Percentiles rank a stretch among this genome's conserved stretches.
These are phyloP conservation scores for Eueremaeus valkanovi DNA, from an alignment of 2,888 invertebrate species.

Conservation along the genomic window DNA sequence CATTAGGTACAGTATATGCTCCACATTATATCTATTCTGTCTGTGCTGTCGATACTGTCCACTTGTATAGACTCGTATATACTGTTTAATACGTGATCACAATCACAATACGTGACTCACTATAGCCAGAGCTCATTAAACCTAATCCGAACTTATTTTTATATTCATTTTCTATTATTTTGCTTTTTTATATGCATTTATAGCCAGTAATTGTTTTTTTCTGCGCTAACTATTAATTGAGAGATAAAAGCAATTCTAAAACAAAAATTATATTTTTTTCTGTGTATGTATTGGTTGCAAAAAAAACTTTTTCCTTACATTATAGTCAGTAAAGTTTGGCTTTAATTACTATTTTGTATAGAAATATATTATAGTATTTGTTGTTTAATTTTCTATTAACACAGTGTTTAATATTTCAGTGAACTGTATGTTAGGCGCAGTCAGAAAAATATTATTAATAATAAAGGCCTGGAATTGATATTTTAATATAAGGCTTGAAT, in stretches of 20 bases:
- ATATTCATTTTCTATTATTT: conserved; percentile 12
- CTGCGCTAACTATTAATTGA: neutral
- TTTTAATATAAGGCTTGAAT: neutral
- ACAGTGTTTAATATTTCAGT: too few relatives aligned
- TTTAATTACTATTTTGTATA: too few relatives aligned
- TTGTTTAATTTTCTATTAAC: too few relatives aligned
- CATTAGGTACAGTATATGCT: neutral
- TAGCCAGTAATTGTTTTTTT: conserved; percentile 6
- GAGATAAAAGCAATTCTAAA: conserved; percentile 2
- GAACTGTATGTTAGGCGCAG: too few relatives aligned
- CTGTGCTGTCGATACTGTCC: too few relatives aligned
- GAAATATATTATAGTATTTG: too few relatives aligned
- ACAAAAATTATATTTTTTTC: too few relatives aligned
- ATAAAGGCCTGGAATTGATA: too few relatives aligned
- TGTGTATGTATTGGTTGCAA: too few relatives aligned
- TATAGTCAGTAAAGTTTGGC: too few relatives aligned
- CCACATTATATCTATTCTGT: neutral
- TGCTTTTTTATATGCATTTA: conserved; percentile 9
- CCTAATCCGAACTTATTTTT: conserved; percentile 19
- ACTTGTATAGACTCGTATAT: neutral
- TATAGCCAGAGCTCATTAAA: neutral
- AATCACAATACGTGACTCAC: conserved; percentile 23
- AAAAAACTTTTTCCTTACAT: too few relatives aligned
- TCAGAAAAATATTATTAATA: neutral
- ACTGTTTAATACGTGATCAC: conserved; percentile 7